Percentiles rank a stretch among this genome's conserved stretches.
Conservation (phyloP, 2,113 vertebrate species). For the Tapirus terrestris region DNA sequence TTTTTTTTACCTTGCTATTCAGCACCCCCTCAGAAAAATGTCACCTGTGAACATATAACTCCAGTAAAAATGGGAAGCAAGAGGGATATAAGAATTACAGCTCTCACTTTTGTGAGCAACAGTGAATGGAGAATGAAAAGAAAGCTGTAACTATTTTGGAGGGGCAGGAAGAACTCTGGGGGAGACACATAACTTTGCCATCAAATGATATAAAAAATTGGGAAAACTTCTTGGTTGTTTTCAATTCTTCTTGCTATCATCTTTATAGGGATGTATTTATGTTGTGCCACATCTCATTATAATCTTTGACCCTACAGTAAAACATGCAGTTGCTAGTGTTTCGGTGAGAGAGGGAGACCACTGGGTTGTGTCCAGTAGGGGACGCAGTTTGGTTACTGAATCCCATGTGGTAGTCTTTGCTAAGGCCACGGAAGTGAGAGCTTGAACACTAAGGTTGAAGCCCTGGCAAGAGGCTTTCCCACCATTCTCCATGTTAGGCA, state of each 20-base stretch:
- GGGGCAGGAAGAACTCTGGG: background rate
- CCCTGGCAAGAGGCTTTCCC: background rate
- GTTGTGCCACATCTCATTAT: background rate
- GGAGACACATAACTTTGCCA: background rate
- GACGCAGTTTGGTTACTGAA: background rate
- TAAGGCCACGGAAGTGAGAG: background rate
- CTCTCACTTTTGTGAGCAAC: background rate
- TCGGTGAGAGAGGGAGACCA: background rate
- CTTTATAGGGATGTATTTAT: constrained; percentile 6
- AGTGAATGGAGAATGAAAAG: background rate
- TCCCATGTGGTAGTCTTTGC: background rate
- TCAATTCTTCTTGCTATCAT: constrained; percentile 24
- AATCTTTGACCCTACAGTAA: background rate
- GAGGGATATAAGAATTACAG: background rate
- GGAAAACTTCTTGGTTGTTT: background rate
- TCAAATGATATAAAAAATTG: background rate
- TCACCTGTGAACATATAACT: background rate
- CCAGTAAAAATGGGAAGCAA: background rate
- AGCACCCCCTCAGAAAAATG: constrained; percentile 56
- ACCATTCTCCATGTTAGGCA: background rate
- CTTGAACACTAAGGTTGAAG: background rate
- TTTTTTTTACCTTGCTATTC: background rate
- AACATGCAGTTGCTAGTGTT: background rate
- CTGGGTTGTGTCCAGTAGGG: background rate
- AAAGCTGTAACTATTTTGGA: background rate